A percentile compares a stretch with the other conserved stretches of the same genome.
Conservation (phyloP, 2,797 vertebrate genomes). For the Merluccius polli region DNA sequence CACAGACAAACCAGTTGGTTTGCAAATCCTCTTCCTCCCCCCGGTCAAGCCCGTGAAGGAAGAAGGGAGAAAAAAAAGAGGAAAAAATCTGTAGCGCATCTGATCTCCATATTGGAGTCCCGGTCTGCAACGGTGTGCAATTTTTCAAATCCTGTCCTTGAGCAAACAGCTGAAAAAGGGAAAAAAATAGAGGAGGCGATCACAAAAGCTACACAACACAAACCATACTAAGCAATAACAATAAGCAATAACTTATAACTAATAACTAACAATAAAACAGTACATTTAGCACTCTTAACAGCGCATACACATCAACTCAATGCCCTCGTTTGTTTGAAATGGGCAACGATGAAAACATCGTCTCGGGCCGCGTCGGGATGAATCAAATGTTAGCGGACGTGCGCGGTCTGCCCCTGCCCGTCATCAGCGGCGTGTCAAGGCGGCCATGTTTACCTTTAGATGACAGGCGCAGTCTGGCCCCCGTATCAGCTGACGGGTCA, state of each 20-base stretch:
- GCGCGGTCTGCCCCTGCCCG: conserved; percentile 21
- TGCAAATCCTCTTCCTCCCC: too few relatives aligned
- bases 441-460: conserved; percentile 60
- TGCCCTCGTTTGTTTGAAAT: neutral
- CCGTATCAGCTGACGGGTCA: conserved; percentile 55
- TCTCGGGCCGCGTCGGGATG: neutral
- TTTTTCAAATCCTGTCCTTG: conserved; percentile 2
- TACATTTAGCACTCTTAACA: neutral
- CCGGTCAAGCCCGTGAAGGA: too few relatives aligned
- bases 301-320: neutral
- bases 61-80: too few relatives aligned
- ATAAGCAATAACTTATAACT: too few relatives aligned
- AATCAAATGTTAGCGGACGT: neutral
- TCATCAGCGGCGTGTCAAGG: conserved; percentile 32
- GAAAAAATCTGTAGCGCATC: conserved; percentile 1
- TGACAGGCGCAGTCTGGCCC: conserved; percentile 61
- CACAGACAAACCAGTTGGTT: too few relatives aligned
- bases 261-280: too few relatives aligned
- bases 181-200: neutral
- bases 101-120: conserved; percentile 50
- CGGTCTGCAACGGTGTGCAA: conserved; percentile 8
- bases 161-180: neutral
- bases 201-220: neutral
- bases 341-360: neutral
- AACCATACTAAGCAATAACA: neutral